A percentile compares a stretch with the other conserved stretches of the same genome.
Evolutionary conservation across 2,888 invertebrate species (phyloP).

Genomic region (Theretra japonica): DNA sequence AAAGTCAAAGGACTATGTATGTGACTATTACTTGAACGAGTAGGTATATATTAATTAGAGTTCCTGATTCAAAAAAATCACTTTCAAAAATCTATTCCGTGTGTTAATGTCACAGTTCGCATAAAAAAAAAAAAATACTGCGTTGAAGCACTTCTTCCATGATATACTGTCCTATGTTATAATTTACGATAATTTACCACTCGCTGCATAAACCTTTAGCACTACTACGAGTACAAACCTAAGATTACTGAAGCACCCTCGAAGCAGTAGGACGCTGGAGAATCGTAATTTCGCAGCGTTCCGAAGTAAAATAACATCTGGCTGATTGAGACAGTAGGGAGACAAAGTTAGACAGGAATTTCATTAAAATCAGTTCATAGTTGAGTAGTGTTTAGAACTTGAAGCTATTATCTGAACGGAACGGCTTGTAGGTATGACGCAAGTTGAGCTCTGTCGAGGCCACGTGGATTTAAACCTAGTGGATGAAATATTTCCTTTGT

Average conservation of each 20-base stretch:
- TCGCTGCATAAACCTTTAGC: background rate
- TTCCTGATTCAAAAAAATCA: too few species aligned
- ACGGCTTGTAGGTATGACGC: background rate
- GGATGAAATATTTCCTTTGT: too few species aligned
- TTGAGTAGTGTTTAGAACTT: slow-evolving; percentile 2
- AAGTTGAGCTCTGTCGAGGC: background rate
- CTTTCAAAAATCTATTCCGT: too few species aligned
- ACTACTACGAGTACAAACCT: background rate
- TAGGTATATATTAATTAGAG: too few species aligned
- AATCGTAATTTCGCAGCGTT: background rate
- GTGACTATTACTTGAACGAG: too few species aligned
- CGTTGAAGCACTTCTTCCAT: too few species aligned
- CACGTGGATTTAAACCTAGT: background rate
- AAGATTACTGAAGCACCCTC: background rate
- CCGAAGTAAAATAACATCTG: slow-evolving; percentile 1
- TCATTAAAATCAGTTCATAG: slow-evolving; percentile 6
- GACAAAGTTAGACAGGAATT: slow-evolving; percentile 3
- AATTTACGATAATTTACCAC: too few species aligned
- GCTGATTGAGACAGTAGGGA: background rate
- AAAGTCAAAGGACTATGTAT: too few species aligned
- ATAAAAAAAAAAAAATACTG: too few species aligned
- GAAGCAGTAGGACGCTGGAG: background rate
- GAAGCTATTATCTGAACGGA: background rate
- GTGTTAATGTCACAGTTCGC: too few species aligned
- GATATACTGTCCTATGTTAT: too few species aligned